A percentile compares a stretch with the other conserved stretches of the same genome.
These are phyloP conservation scores for Zosterops pallidus DNA, from an alignment of 2,113 vertebrate genomes.

Conservation along the genomic window DNA sequence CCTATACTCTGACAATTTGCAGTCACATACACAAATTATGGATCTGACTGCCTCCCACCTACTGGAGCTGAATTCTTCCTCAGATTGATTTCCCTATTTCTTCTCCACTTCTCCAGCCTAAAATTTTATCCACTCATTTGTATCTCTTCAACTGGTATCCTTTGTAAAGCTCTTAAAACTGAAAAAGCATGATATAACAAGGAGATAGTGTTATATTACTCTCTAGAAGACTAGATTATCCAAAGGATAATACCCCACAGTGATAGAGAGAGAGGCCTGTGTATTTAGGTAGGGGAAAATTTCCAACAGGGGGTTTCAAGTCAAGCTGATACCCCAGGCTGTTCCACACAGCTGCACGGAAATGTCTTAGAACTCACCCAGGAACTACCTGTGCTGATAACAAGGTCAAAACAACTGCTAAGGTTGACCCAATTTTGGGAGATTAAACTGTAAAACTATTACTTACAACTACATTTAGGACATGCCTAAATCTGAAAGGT, in stretches of 20 bases:
- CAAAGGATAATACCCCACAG: neutral
- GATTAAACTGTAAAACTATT: slow-evolving; percentile 27
- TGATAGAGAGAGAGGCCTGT: neutral
- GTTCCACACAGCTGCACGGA: neutral
- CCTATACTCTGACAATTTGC: neutral
- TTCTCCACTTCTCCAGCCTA: slow-evolving; percentile 12
- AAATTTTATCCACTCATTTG: slow-evolving; percentile 11
- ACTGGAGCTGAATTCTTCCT: neutral
- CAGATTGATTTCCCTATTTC: neutral
- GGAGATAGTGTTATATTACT: neutral
- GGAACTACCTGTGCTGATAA: neutral
- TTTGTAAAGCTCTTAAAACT: neutral
- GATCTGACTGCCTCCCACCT: neutral
- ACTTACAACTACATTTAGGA: neutral
- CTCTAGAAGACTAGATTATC: neutral
- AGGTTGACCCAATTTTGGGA: neutral
- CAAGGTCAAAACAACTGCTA: slow-evolving; percentile 19
- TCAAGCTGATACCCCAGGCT: neutral
- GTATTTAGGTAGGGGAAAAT: neutral
- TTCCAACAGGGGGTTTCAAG: neutral
- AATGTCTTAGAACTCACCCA: neutral
- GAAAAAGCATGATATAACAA: neutral
- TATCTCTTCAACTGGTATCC: neutral
- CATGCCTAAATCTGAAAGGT: neutral
- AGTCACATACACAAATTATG: neutral